Evolutionary conservation across 2,113 vertebrate genomes (phyloP).

Genomic region (Strix aluco): DNA sequence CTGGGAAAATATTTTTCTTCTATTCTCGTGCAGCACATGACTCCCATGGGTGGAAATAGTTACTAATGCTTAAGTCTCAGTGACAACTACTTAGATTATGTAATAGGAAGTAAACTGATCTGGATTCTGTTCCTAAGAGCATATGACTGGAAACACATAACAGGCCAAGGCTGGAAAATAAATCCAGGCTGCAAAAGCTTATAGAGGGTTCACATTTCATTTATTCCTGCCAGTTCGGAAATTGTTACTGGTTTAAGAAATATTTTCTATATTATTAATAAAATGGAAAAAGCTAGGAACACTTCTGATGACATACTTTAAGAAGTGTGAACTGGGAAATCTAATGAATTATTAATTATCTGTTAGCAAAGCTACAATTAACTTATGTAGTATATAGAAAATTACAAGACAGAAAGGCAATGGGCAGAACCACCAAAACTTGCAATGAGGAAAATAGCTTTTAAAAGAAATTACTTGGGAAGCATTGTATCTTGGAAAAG

Average conservation of each 20-base stretch:
- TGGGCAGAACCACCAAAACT: neutral
- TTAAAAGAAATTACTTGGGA: neutral
- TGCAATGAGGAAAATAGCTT: neutral
- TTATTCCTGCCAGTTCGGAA: neutral
- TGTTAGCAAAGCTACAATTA: neutral
- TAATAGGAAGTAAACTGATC: slow-evolving; percentile 59
- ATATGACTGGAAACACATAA: slow-evolving; percentile 49
- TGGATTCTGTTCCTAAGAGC: slow-evolving; percentile 28
- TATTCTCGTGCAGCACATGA: neutral
- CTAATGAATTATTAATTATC: neutral
- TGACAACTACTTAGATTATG: slow-evolving; percentile 37
- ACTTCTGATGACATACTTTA: neutral
- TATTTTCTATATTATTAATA: neutral
- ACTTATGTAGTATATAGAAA: neutral
- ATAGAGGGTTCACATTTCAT: neutral
- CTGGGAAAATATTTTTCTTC: neutral
- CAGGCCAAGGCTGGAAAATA: slow-evolving; percentile 7
- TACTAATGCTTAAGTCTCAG: slow-evolving; percentile 2
- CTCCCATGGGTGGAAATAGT: slow-evolving; percentile 23
- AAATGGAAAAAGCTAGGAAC: neutral
- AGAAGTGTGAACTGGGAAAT: neutral
- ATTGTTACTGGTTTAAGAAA: neutral
- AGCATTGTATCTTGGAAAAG: neutral
- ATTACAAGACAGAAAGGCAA: neutral
- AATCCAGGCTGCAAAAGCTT: neutral